Base-by-base conservation (phyloP, 2,113 vertebrate species). In the Clinocottus analis region DNA sequence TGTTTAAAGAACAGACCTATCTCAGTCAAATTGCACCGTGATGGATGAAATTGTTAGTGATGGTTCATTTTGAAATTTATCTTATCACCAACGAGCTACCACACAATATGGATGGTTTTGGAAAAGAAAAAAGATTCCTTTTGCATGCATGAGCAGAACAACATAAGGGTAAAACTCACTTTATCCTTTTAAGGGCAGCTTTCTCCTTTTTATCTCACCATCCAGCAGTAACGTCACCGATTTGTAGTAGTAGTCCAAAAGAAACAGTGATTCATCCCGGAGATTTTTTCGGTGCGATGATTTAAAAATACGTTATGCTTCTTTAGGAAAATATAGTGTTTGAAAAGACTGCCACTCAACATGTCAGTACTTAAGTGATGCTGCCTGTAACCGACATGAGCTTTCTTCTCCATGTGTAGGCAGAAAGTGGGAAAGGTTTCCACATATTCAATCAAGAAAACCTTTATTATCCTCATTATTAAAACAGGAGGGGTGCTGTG, bases 61-160 rank as follows among this genome's bases (percentile, higher is more conserved):
- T n/a, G n/a, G n/a, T n/a, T n/a, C n/a, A n/a, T n/a, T n/a, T n/a
- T n/a, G n/a, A n/a, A n/a, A n/a, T n/a, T n/a, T n/a, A n/a, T n/a
- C n/a, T n/a, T n/a, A n/a, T n/a, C n/a, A n/a, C n/a, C n/a, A n/a
- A n/a, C n/a, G n/a, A n/a, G n/a, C n/a, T n/a, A n/a, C n/a, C n/a
- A n/a, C 12, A 41, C 39, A 41, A 13, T 41, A 12, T 13, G 12
- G 39, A 41, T 9, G n/a, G 12, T 5, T 41, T 13, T 41, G 11
- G 12, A 41, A 2, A 39, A 39, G 11, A 39, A 39, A 9, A 82
- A 79, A 62, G 55, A 72, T 79, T 79, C 71, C 72, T 53, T 53
- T 53, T 65, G 43, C 43, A 60, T 12, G 27, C 75, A 72, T 66
- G 29, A 56, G 59, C 29, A 41, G 33, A 58, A 49, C 25, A 79